Conservation (phyloP, 2,113 vertebrate species). For the Psilopogon haemacephalus region DNA sequence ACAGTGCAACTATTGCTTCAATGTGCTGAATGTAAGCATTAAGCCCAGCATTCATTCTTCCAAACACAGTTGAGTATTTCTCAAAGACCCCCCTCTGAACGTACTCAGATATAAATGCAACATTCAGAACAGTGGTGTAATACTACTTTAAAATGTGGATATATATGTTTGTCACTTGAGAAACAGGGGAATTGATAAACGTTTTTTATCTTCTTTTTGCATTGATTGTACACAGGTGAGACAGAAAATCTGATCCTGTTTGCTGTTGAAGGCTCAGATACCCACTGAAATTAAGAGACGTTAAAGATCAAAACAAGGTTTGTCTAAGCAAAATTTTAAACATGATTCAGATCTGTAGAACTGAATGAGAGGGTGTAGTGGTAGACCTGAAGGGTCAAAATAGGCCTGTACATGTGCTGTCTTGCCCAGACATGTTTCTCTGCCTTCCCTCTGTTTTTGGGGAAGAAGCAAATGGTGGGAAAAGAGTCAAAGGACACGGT, state of each 20-base stretch:
- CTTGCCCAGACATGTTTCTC: too few species aligned
- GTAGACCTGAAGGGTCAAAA: too few species aligned
- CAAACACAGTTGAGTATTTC: background rate
- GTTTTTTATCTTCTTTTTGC: background rate
- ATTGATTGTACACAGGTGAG: background rate
- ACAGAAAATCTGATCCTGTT: background rate
- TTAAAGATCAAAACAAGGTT: background rate
- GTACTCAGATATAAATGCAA: background rate
- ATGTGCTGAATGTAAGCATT: background rate
- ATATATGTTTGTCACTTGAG: background rate
- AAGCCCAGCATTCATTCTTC: background rate
- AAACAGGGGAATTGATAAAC: background rate
- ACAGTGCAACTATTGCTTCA: background rate
- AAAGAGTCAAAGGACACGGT: too few species aligned
- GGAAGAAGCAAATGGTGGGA: too few species aligned
- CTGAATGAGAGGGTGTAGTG: background rate
- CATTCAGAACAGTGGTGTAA: background rate
- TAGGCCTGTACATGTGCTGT: too few species aligned
- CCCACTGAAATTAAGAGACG: background rate
- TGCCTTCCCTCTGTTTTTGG: too few species aligned
- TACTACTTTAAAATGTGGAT: background rate
- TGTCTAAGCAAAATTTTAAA: background rate
- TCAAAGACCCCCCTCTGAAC: background rate
- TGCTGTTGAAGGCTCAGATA: background rate
- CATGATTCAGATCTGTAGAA: background rate